Base-by-base conservation (phyloP, 2,797 vertebrate species). In the Cheirogaleus major region DNA sequence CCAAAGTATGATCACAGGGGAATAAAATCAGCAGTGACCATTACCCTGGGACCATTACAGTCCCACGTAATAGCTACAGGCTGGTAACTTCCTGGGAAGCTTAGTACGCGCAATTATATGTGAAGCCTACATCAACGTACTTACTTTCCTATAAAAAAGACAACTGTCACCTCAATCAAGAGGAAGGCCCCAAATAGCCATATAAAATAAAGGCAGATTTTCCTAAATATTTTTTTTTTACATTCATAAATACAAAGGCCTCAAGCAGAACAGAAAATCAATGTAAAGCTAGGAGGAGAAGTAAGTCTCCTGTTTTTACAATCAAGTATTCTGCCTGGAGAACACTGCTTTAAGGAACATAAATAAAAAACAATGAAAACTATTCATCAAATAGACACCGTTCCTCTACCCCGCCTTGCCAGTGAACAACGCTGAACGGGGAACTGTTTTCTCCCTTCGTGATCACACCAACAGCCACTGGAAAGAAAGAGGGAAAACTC, bases 241-340 rank as follows among this genome's bases (percentile, higher is more conserved):
- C 4, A 48, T 87, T 81, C 55, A 73, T 87, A 91, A 80, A 82
- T 75, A 81, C 52, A 84, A 93, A 93, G 65, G 7, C 83, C 35
- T 95, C 43, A 78, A 57, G 43, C 35, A 90, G 70, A 91, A 83
- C 25, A 83, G 69, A 70, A 95, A 97, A 72, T 97, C 70, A 73
- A 5, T 87, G n/a, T 45, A 59, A 72, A 73, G 22, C 5, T 18
- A 45, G 35, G 43, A 87, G 25, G 43, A 80, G n/a, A 96, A 92
- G 1, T 35, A 73, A 18, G 27, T 82, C 55, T 97, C 5, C 59
- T 76, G 0, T 12, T 69, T 96, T 93, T 78, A 48, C 59, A 96
- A 88, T 89, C 92, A 94, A 41, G 93, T 89, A 73, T 78, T 95
- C 89, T 61, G 20, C 67, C 79, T 35, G 7, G 59, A 80, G 65